Percentiles rank a stretch among this genome's conserved stretches.
phyloP scores from a whole-genome alignment of 2,113 vertebrate species.

The Pseudois nayaur region DNA sequence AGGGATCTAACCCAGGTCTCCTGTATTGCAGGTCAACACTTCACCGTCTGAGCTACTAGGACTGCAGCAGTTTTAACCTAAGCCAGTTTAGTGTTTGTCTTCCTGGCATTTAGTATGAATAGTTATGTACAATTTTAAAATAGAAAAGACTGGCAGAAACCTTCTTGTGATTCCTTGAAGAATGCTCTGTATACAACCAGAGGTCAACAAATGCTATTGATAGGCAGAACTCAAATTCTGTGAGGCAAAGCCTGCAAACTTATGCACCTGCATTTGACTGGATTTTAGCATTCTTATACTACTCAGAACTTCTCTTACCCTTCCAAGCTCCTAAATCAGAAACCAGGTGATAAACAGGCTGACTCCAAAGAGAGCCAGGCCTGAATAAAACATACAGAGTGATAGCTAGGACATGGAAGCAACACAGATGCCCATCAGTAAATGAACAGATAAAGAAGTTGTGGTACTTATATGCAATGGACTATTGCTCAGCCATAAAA shows the following conservation, averaged over 20 bases:
- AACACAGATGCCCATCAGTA: not conserved
- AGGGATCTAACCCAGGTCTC: too few relatives aligned
- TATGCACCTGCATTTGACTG: not conserved
- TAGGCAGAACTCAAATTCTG: not conserved
- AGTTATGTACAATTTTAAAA: not conserved
- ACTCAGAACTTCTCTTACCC: not conserved
- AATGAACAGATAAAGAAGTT: not conserved
- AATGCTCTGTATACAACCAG: not conserved
- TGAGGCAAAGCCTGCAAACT: not conserved
- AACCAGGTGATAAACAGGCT: not conserved
- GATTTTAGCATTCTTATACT: not conserved
- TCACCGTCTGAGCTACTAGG: too few relatives aligned
- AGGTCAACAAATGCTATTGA: not conserved
- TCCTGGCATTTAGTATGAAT: not conserved
- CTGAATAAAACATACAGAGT: not conserved
- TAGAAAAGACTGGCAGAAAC: not conserved
- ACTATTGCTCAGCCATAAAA: not conserved
- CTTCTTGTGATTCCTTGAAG: not conserved
- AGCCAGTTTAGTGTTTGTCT: not conserved
- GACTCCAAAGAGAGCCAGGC: not conserved
- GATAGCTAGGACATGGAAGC: not conserved
- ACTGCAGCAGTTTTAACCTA: not conserved
- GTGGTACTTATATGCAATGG: not conserved
- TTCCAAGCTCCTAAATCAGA: not conserved
- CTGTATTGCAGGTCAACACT: too few relatives aligned